Evolutionary conservation across 2,797 vertebrate species (phyloP), one percentile per base, ranked within the genome.

Genomic region (Bufotes viridis): DNA sequence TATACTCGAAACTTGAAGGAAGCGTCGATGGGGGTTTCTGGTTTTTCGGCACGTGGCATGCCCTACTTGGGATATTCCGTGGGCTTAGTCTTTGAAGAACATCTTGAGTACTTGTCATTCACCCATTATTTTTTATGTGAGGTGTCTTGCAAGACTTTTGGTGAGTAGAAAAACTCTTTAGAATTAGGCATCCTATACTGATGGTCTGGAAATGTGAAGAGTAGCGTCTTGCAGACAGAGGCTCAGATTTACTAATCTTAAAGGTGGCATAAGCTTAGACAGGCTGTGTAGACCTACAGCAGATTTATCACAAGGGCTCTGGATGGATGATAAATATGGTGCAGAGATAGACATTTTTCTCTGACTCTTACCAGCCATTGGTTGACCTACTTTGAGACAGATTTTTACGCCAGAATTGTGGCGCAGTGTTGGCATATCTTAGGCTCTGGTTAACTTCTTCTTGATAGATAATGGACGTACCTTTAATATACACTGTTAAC

Each of bases 1-100:
- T 20, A 42, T 18, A 78, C 49, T 61, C 55, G 57, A 72, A 81
- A 83, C 74, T 51, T 63, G 85, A 61, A 74, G 81, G 53, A 42
- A 29, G 81, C 79, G 49, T 10, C n/a, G 60, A n/a, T 58, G 34
- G 24, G 76, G 42, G 22, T 63, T 17, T 2, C 1, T 57, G 15
- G 2, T 17, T 24, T 14, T n/a, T 18, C 24, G 63, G 51, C 7
- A 53, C 65, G 24, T 82, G 70, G 53, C 24, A 34, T 29, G 24
- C 13, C 7, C 15, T 60, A 53, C 7, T 67, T 58, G 61, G 74
- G 83, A 61, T 74, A 20, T 81, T 63, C 42, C 9, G 81, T 87
- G 63, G 42, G 65, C 24, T 83, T 49, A 72, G n/a, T 51, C 10
- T 29, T 60, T 79, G 53, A 79, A 18, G 78, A 79, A 4, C 55